Evolutionary conservation across 92 coral and sea anemone species (phyloP).

Genomic region (Phenganax stokvisi): DNA sequence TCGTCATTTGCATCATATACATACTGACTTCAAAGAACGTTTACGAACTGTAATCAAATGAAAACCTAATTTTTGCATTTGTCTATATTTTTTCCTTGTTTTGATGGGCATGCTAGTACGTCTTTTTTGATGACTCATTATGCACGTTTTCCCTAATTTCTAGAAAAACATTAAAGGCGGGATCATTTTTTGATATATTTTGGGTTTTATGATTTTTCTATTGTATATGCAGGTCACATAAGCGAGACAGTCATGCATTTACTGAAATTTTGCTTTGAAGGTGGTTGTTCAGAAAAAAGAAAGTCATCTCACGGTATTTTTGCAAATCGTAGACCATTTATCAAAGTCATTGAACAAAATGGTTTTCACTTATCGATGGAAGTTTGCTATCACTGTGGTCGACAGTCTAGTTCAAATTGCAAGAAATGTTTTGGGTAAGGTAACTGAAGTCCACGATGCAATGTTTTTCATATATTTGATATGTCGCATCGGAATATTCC

Average conservation of each 20-base stretch:
- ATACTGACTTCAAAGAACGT: too few species aligned
- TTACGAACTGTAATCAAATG: too few species aligned
- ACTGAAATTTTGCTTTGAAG: neutral
- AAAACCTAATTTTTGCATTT: too few species aligned
- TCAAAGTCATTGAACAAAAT: neutral
- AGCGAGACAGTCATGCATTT: too few species aligned
- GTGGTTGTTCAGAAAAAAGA: neutral
- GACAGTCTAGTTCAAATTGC: slow-evolving; percentile 17
- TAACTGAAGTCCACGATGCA: neutral
- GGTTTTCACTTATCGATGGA: slow-evolving; percentile 15
- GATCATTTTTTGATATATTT: neutral
- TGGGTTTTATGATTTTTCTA: neutral
- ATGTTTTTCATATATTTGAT: neutral
- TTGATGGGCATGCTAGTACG: too few species aligned
- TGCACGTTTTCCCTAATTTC: too few species aligned
- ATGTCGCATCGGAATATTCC: neutral
- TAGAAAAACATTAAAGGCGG: too few species aligned
- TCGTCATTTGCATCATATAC: too few species aligned
- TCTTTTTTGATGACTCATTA: too few species aligned
- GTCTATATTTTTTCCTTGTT: too few species aligned
- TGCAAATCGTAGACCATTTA: slow-evolving; percentile 8
- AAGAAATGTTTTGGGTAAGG: neutral
- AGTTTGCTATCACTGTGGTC: slow-evolving; percentile 23
- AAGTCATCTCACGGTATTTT: neutral
- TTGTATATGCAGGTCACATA: neutral